Percentiles rank a stretch among this genome's conserved stretches.
Evolutionary conservation across 2,888 invertebrate species (phyloP).

Genomic region (Agonopterix heracliana): DNA sequence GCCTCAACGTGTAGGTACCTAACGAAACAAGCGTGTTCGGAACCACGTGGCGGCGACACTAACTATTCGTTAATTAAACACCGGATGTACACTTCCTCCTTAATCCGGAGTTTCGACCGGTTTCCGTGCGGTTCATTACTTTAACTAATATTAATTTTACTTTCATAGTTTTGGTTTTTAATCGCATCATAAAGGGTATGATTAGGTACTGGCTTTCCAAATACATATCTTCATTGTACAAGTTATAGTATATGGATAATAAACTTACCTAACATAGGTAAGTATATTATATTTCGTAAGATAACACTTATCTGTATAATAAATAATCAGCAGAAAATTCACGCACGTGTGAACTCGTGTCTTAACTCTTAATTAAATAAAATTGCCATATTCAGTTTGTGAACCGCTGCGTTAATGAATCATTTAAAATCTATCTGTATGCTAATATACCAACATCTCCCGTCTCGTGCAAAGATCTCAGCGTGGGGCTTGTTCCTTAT

Average conservation of each 20-base stretch:
- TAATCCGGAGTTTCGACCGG: conserved; percentile 17
- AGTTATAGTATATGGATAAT: no score
- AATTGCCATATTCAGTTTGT: conserved; percentile 7
- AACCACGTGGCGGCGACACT: conserved; percentile 1
- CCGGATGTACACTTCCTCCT: conserved; percentile 46
- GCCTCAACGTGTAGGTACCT: no score
- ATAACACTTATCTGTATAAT: no score
- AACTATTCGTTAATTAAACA: conserved; percentile 33
- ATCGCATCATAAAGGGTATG: no score
- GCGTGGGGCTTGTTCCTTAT: background rate
- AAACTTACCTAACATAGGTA: no score
- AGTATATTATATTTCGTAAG: no score
- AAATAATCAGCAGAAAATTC: background rate
- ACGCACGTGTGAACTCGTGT: background rate
- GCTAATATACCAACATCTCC: conserved; percentile 5
- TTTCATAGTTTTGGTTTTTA: no score
- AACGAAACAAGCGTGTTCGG: background rate
- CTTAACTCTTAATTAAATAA: conserved; percentile 5
- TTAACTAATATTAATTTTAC: no score
- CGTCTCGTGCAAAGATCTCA: no score
- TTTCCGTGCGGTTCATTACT: conserved; percentile 4
- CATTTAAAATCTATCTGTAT: conserved; percentile 14
- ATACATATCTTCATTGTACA: no score
- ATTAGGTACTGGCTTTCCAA: no score
- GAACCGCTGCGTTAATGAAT: conserved; percentile 13